phyloP scores from a whole-genome alignment of 2,113 vertebrate genomes.

The Notothenia coriiceps region DNA sequence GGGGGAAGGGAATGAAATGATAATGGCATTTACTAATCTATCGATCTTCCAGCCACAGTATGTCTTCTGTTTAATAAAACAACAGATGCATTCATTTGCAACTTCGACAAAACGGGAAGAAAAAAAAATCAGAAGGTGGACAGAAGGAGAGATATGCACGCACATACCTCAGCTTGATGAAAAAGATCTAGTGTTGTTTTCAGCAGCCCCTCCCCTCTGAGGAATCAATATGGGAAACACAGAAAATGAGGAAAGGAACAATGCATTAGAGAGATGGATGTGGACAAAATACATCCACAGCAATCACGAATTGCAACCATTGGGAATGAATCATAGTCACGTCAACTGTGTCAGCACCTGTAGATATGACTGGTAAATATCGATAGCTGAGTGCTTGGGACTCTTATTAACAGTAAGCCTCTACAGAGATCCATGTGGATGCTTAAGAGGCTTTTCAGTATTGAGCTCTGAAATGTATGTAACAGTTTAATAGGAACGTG shows the following conservation, averaged over 20 bases:
- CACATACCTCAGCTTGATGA: constrained; percentile 93
- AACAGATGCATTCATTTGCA: constrained; percentile 35
- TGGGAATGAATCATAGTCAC: constrained; percentile 32
- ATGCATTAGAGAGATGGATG: constrained; percentile 34
- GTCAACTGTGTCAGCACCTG: constrained; percentile 14
- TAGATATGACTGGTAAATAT: constrained; percentile 33
- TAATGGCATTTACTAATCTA: constrained; percentile 18
- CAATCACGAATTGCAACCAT: constrained; percentile 10
- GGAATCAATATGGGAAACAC: constrained; percentile 65
- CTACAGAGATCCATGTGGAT: constrained; percentile 40
- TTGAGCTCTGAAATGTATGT: constrained; percentile 22
- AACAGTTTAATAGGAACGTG: constrained; percentile 3
- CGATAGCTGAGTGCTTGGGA: constrained; percentile 6
- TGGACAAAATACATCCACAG: constrained; percentile 33
- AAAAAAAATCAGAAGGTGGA: constrained; percentile 9
- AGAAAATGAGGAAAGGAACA: constrained; percentile 45
- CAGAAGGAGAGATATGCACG: constrained; percentile 12
- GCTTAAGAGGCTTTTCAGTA: constrained; percentile 35
- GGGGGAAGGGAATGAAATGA: constrained; percentile 7
- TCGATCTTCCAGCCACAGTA: constrained; percentile 13
- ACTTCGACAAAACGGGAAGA: constrained; percentile 20
- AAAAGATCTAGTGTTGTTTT: constrained; percentile 96
- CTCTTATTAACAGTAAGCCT: constrained; percentile 43
- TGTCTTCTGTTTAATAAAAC: constrained; percentile 27
- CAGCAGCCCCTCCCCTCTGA: constrained; percentile 95